Conservation (phyloP, 2,797 vertebrate genomes). For the Amblyraja radiata region DNA sequence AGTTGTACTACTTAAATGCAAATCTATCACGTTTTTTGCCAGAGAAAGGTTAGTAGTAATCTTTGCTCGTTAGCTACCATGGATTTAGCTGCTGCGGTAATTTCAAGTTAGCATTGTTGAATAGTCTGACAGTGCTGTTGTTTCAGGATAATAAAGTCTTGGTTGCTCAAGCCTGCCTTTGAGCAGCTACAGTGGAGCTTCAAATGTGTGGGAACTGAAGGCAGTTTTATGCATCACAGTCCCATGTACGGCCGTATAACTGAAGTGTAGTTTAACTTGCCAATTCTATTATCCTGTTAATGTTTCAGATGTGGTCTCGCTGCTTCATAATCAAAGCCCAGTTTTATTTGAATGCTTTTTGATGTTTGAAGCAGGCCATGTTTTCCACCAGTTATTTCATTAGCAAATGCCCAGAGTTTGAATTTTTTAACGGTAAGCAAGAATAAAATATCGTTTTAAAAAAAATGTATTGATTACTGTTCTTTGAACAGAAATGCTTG, state of each 20-base stretch:
- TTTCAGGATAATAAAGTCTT: slow-evolving; percentile 30
- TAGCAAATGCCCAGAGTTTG: not conserved
- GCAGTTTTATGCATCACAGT: slow-evolving; percentile 34
- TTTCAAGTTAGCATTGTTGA: slow-evolving; percentile 45
- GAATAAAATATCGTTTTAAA: not conserved
- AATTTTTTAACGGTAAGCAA: not conserved
- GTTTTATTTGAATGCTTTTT: slow-evolving; percentile 27
- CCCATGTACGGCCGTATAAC: not conserved
- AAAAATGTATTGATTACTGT: not conserved
- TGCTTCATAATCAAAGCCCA: slow-evolving; percentile 19
- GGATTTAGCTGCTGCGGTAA: slow-evolving; percentile 45
- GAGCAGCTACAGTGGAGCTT: slow-evolving; percentile 31
- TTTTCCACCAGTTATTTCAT: not conserved
- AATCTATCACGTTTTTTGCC: slow-evolving; percentile 48
- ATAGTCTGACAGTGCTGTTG: slow-evolving; percentile 22
- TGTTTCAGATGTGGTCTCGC: not conserved
- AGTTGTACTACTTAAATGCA: slow-evolving; percentile 44
- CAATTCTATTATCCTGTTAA: not conserved
- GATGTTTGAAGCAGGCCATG: not conserved
- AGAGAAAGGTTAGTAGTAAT: slow-evolving; percentile 55
- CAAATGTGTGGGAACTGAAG: slow-evolving; percentile 32
- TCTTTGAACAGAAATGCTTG: slow-evolving; percentile 17
- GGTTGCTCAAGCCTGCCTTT: slow-evolving; percentile 26
- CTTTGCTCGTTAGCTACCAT: slow-evolving; percentile 40
- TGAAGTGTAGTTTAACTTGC: slow-evolving; percentile 24